Evolutionary conservation across 2,888 invertebrate species (phyloP).

Genomic region (Exocentrus adspersus): DNA sequence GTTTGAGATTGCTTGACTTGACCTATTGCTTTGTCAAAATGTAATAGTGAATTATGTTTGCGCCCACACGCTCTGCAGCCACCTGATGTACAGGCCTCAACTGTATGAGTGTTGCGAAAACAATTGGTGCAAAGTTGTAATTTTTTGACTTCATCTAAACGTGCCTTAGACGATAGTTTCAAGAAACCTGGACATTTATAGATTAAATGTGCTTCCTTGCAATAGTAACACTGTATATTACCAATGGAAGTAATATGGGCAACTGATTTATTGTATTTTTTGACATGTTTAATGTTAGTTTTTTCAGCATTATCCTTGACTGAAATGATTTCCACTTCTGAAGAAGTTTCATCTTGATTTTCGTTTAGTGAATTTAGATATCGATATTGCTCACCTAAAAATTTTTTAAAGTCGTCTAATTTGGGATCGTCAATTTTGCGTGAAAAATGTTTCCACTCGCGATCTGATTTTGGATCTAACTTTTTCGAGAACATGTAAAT

Average conservation of each 20-base stretch:
- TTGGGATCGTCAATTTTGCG: neutral
- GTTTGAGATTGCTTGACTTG: too few species aligned
- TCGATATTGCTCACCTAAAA: slow-evolving; percentile 18
- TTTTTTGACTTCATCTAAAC: neutral
- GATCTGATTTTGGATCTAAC: slow-evolving; percentile 21
- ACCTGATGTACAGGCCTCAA: neutral
- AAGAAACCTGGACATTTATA: neutral
- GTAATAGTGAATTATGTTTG: neutral
- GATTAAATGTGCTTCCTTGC: neutral
- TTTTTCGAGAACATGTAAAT: slow-evolving; percentile 15
- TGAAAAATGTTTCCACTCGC: slow-evolving; percentile 23
- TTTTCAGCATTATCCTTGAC: too few species aligned
- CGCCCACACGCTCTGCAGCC: neutral
- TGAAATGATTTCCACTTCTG: slow-evolving; percentile 3
- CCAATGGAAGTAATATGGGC: neutral
- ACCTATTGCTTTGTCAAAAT: too few species aligned
- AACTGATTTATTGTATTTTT: neutral
- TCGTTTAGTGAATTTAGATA: too few species aligned
- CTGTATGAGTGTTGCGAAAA: neutral
- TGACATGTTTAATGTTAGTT: neutral
- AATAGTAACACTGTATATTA: neutral
- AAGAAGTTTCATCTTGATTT: too few species aligned
- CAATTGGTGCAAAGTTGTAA: neutral
- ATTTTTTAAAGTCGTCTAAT: slow-evolving; percentile 17
- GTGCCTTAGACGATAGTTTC: neutral